phyloP scores from a whole-genome alignment of 2,888 invertebrate genomes.

The Dusona sp. region DNA sequence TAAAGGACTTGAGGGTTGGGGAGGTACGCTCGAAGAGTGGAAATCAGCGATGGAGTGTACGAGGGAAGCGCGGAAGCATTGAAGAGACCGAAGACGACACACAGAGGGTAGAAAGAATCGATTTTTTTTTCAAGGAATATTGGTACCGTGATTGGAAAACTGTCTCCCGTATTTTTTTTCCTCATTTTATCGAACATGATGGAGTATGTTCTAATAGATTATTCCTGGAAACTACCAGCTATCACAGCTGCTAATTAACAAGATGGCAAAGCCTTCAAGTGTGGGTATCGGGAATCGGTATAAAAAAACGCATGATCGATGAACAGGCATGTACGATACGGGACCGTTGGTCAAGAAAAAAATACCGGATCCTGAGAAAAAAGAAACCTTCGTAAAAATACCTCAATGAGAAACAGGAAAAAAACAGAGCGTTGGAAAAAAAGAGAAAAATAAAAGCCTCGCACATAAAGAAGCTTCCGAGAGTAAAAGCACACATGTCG shows the following conservation, averaged over 20 bases:
- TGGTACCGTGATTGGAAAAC: slow-evolving; percentile 47
- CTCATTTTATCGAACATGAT: slow-evolving; percentile 5
- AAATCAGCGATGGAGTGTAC: slow-evolving; percentile 50
- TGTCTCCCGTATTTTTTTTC: slow-evolving; percentile 18
- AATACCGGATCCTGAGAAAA: slow-evolving; percentile 24
- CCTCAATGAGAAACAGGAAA: background rate
- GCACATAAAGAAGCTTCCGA: slow-evolving; percentile 19
- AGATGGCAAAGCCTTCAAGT: background rate
- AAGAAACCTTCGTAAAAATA: slow-evolving; percentile 19
- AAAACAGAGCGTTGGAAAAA: background rate
- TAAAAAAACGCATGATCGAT: slow-evolving; percentile 17
- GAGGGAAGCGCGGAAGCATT: slow-evolving; percentile 35
- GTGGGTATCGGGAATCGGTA: slow-evolving; percentile 1
- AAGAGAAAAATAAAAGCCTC: slow-evolving; percentile 17
- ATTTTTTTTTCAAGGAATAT: slow-evolving; percentile 54
- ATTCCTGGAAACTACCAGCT: slow-evolving; percentile 41
- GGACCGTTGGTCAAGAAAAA: slow-evolving; percentile 6
- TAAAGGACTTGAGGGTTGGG: slow-evolving; percentile 29
- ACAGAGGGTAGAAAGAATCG: slow-evolving; percentile 40
- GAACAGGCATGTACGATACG: background rate
- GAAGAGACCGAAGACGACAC: slow-evolving; percentile 26
- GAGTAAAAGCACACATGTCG: slow-evolving; percentile 60
- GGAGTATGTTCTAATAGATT: slow-evolving; percentile 24
- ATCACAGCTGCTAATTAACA: slow-evolving; percentile 44
- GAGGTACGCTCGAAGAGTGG: slow-evolving; percentile 29